These are phyloP conservation scores for Mizuhopecten yessoensis DNA, from an alignment of 1,140 invertebrate species.

Conservation along the genomic window DNA sequence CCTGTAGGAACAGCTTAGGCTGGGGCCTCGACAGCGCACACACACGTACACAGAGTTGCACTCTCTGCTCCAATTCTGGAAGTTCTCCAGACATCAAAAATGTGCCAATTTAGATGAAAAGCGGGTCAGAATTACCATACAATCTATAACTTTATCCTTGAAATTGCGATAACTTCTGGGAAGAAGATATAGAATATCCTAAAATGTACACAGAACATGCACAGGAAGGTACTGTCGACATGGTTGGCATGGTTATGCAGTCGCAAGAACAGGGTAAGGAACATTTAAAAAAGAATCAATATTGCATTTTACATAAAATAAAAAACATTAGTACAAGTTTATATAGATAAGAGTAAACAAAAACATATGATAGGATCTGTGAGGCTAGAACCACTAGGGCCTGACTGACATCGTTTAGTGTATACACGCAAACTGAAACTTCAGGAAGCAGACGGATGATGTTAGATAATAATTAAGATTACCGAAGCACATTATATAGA, in stretches of 20 bases:
- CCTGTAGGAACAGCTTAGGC: background rate
- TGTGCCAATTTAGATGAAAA: slow-evolving; percentile 39
- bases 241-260: background rate
- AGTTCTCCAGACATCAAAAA: slow-evolving; percentile 20
- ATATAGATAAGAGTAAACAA: background rate
- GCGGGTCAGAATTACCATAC: slow-evolving; percentile 31
- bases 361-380: background rate
- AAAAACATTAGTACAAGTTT: too few species aligned
- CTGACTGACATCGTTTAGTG: background rate
- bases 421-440: background rate
- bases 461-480: slow-evolving; percentile 20
- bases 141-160: slow-evolving; percentile 35
- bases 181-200: background rate
- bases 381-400: background rate
- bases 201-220: background rate
- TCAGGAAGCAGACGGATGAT: background rate
- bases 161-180: slow-evolving; percentile 4
- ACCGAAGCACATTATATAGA: background rate
- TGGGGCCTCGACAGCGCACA: background rate
- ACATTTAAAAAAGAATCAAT: too few species aligned
- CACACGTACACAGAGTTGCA: background rate
- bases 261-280: too few species aligned
- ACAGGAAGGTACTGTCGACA: background rate
- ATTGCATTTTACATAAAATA: too few species aligned
- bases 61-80: slow-evolving; percentile 8